Evolutionary conservation across 2,888 invertebrate species (phyloP).

Genomic region (Sinotaia quadrata): DNA sequence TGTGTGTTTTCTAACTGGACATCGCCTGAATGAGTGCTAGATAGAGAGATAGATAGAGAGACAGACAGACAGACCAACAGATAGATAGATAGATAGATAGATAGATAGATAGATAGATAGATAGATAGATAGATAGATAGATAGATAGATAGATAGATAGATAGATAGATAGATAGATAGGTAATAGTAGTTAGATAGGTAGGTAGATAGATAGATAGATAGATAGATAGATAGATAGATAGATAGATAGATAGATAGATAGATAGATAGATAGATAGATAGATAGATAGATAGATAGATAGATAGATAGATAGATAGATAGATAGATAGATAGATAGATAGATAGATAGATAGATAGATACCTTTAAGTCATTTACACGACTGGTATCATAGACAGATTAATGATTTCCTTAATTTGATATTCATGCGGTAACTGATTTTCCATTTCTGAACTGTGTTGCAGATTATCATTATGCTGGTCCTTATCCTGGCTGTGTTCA

Average conservation of each 20-base stretch:
- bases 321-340: not conserved
- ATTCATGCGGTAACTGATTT: no score
- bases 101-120: no score
- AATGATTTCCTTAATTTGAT: no score
- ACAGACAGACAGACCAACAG: no score
- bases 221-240: not conserved
- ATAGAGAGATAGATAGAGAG: no score
- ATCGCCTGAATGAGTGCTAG: no score
- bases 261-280: not conserved
- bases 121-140: no score
- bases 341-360: not conserved
- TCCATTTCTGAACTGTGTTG: conserved; percentile 25
- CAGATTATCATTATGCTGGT: conserved; percentile 66
- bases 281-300: not conserved
- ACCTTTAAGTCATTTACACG: no score
- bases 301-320: not conserved
- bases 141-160: not conserved
- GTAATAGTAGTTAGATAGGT: not conserved
- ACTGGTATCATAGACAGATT: no score
- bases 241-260: not conserved
- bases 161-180: not conserved
- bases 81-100: no score
- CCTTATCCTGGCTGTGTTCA: conserved; percentile 57
- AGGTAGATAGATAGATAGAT: not conserved
- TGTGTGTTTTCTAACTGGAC: no score